Evolutionary conservation across 1,140 invertebrate genomes (phyloP), one percentile per base, ranked within the genome.

Genomic region (Calliopsis andreniformis): DNA sequence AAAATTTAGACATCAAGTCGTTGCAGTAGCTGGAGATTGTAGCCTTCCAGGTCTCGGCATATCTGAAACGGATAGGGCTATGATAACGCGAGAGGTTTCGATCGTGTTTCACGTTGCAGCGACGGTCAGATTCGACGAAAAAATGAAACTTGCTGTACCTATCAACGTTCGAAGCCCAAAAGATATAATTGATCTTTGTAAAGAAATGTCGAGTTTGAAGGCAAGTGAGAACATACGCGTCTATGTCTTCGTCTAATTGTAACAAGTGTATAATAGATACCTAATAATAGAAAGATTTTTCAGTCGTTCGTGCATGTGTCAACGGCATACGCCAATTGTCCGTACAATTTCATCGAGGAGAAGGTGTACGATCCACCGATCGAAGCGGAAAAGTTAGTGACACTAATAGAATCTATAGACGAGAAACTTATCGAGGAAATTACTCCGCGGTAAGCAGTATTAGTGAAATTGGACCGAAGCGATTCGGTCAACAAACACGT

Each of bases 51-150:
- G 87, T 18, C 86, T 95, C 7, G 94, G 93, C 0, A 88, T 95
- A 3, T 91, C 90, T 1, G 42, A 88, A 0, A 78, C 82, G 2
- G 93, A 94, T 64, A 86, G 89, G 53, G 78, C 87, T 39, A 88
- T 80, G 20, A 85, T 94, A 3, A 83, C 87, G 16, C 92, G 94
- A 1, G 93, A 96, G 89, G 94, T 97, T 5, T 94, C 94, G 58
- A 91, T 95, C 47, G 93, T 95, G n/a, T 94, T 96, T 87, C 95
- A 96, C 76, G 93, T 93, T 0, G 95, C 95, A 0, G 95, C 95
- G 0, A 95, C 95, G 0, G 94, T 96, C 0, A 93, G 94, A 80
- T 96, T 96, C 75, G 95, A 96, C 85, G 95, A 96, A 82, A 94
- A 95, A 43, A 87, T 96, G 7, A 92, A 93, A 76, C 89, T 93